These are phyloP conservation scores for Patella depressa DNA, from an alignment of 2,888 invertebrate genomes.

Conservation along the genomic window DNA sequence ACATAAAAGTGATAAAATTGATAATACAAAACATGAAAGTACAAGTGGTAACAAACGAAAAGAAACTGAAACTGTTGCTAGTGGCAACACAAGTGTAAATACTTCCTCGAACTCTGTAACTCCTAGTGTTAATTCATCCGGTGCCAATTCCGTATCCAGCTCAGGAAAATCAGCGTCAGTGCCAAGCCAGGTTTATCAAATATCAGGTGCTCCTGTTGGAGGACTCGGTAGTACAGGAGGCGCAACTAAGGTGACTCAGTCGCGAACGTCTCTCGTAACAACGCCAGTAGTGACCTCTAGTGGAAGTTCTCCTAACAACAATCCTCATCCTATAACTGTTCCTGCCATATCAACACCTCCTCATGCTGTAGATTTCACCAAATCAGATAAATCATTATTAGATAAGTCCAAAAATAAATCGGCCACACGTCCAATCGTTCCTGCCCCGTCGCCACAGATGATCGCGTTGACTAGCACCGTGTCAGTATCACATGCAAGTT, in stretches of 20 bases:
- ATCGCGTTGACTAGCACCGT: slow-evolving; percentile 52
- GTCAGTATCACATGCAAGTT: slow-evolving; percentile 50
- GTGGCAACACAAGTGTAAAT: slow-evolving; percentile 23
- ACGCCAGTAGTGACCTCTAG: slow-evolving; percentile 35
- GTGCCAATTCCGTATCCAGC: slow-evolving; percentile 9
- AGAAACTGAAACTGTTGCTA: slow-evolving; percentile 31
- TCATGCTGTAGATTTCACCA: slow-evolving; percentile 23
- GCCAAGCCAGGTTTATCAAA: slow-evolving; percentile 40
- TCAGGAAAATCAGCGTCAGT: slow-evolving; percentile 27
- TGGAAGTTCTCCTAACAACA: slow-evolving; percentile 25
- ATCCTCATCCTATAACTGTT: slow-evolving; percentile 42
- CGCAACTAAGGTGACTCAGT: slow-evolving; percentile 30
- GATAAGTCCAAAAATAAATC: slow-evolving; percentile 42
- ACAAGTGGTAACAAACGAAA: slow-evolving; percentile 25
- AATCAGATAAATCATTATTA: slow-evolving; percentile 54
- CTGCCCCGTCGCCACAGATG: slow-evolving; percentile 61
- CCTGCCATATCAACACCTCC: slow-evolving; percentile 34
- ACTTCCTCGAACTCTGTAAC: slow-evolving; percentile 8
- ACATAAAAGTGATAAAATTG: slow-evolving; percentile 24
- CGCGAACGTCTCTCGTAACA: slow-evolving; percentile 29
- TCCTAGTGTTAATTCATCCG: slow-evolving; percentile 23
- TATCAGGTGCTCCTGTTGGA: slow-evolving; percentile 42
- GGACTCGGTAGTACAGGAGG: slow-evolving; percentile 43
- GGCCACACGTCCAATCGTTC: slow-evolving; percentile 64
- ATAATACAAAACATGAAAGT: slow-evolving; percentile 21